Percentiles rank a stretch among this genome's conserved stretches.
Conservation (phyloP, 2,888 invertebrate species). For the Drosophila quinaria region DNA sequence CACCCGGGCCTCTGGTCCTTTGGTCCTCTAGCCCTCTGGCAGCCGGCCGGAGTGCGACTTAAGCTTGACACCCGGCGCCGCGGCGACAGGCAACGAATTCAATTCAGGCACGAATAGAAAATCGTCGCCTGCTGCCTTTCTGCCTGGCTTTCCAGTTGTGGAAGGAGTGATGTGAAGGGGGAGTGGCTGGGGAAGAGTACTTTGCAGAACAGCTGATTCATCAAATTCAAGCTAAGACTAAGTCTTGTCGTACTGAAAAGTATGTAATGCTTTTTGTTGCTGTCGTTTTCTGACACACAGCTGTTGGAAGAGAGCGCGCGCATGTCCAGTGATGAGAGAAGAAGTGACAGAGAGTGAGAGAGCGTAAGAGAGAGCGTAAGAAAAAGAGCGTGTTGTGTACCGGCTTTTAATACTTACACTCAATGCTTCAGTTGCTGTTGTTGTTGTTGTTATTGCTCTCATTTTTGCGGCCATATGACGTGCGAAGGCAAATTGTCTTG, state of each 20-base stretch:
- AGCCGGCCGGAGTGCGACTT: conserved; percentile 43
- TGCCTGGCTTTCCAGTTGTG: conserved; percentile 39
- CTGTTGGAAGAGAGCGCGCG: conserved; percentile 50
- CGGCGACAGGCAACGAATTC: conserved; percentile 41
- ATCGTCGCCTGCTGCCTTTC: conserved; percentile 31
- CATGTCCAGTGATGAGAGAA: conserved; percentile 35
- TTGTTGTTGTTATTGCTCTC: conserved; percentile 20
- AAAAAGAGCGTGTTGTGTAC: conserved; percentile 31
- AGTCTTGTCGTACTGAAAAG: conserved; percentile 17
- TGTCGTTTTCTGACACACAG: conserved; percentile 50
- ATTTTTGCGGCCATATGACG: conserved; percentile 58
- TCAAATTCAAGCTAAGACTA: conserved; percentile 36
- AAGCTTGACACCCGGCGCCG: conserved; percentile 36
- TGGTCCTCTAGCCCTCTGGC: conserved; percentile 1
- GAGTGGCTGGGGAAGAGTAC: background rate
- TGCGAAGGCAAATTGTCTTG: conserved; percentile 74
- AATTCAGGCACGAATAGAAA: conserved; percentile 42
- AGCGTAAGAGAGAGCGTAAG: conserved; percentile 6
- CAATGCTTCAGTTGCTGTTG: conserved; percentile 44
- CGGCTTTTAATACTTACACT: conserved; percentile 63
- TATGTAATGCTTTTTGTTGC: conserved; percentile 34
- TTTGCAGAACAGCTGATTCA: conserved; percentile 77
- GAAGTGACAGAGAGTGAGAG: conserved; percentile 10
- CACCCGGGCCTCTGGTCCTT: conserved; percentile 26
- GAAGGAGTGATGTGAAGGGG: background rate